Percentiles rank a stretch among this genome's conserved stretches.
phyloP scores from a whole-genome alignment of 2,888 invertebrate genomes.

The Drosophila infuscata region DNA sequence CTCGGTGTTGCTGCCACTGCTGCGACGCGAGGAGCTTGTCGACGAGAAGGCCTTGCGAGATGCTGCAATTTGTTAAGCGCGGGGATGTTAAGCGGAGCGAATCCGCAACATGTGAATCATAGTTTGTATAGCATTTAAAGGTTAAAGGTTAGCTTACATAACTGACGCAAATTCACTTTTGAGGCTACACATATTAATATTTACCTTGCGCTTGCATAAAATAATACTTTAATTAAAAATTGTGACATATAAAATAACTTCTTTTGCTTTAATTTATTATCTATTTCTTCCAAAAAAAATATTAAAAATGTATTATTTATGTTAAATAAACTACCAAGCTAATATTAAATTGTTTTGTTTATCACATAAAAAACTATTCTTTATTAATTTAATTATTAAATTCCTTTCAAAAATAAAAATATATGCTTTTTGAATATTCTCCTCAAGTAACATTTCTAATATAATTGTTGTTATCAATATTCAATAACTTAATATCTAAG shows the following conservation, averaged over 20 bases:
- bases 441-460: too few relatives aligned
- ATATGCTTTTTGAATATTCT: background rate
- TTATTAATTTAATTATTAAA: background rate
- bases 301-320: background rate
- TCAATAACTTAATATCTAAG: background rate
- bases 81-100: background rate
- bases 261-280: background rate
- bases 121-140: background rate
- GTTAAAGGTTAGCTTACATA: background rate
- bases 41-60: constrained; percentile 71
- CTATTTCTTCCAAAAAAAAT: background rate
- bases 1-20: constrained; percentile 46
- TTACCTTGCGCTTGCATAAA: background rate
- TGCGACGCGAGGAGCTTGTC: constrained; percentile 63
- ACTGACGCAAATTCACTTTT: background rate
- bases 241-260: background rate
- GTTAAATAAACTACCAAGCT: background rate
- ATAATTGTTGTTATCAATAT: too few relatives aligned
- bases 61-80: constrained; percentile 14
- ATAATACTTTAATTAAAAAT: background rate
- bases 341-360: background rate
- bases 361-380: background rate
- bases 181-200: background rate
- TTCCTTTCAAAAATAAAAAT: background rate
- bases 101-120: constrained; percentile 25